Evolutionary conservation across 37 sponge, comb jelly and placozoan genomes (phyloP), one percentile per base, ranked within the genome.

Genomic region (Axinella damicornis): DNA sequence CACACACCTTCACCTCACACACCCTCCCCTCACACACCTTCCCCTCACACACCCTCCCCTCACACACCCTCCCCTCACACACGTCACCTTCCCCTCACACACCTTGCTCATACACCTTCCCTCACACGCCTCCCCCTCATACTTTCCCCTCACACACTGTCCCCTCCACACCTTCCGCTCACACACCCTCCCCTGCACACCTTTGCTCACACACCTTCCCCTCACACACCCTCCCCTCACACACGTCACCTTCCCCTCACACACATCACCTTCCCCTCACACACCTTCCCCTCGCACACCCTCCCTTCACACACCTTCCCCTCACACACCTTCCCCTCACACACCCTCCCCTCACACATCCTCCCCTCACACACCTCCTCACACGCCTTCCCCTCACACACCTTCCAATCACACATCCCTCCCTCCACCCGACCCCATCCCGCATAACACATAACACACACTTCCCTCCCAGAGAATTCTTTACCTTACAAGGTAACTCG

Each of bases 381-480:
- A 46, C 46, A 4, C 46, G 9, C 46, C 46, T 9, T 46, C 46
- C 4, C 46, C 46, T 9, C 46, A 46, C 9, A 46, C 46, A 4
- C 4, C 46, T 9, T 9, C 9, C 46, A 46, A 4, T 46, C 46
- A 46, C 46, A 4, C 46, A 46, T 9, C 4, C 46, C 9, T 9
- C 4, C 46, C 46, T 46, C 46, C 46, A 46, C 46, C 46, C 46
- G 9, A 4, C 46, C 46, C 9, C 46, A 46, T 9, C 46, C 46
- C 46, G 9, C 9, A 46, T 9, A 4, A 46, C 46, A 4, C 46
- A 12, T 9, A 46, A 9, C 46, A 4, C 46, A 46, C 46, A 25
- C 25, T 53, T 39, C 53, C 41, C 72, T 17, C 18, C 37, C 70
- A 81, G 86, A 80, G 71, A 72, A 90, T 34, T 73, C 57, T 28